These are phyloP conservation scores for Pseudoatta argentina DNA, from an alignment of 1,140 invertebrate species.

Conservation along the genomic window DNA sequence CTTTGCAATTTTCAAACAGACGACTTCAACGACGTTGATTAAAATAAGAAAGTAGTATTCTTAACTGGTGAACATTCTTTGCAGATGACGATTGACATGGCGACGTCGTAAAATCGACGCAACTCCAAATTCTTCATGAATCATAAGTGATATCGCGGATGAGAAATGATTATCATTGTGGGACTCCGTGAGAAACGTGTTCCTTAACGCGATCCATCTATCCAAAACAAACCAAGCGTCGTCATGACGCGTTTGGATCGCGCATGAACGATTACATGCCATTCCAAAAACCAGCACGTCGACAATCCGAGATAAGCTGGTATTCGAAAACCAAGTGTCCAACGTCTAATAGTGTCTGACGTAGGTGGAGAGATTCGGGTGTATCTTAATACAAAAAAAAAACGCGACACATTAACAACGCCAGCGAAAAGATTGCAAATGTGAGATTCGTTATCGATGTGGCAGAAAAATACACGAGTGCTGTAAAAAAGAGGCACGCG, in stretches of 20 bases:
- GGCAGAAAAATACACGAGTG: not conserved
- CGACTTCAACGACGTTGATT: constrained; percentile 35
- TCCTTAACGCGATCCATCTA: constrained; percentile 36
- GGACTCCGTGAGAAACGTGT: constrained; percentile 28
- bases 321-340: not conserved
- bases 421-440: not conserved
- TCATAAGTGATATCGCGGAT: constrained; percentile 25
- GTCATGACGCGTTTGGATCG: constrained; percentile 44
- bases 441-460: not conserved
- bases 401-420: not conserved
- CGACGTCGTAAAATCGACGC: constrained; percentile 72
- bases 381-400: not conserved
- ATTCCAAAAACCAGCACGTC: not conserved
- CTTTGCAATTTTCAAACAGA: not conserved
- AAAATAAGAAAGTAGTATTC: not conserved
- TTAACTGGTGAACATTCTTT: constrained; percentile 65
- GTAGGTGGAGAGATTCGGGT: constrained; percentile 15
- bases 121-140: constrained; percentile 29
- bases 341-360: not conserved
- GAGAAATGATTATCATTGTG: constrained; percentile 35
- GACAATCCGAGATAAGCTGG: constrained; percentile 16
- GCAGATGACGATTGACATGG: constrained; percentile 70
- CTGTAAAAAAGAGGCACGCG: not conserved
- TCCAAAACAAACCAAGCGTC: constrained; percentile 5
- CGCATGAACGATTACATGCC: constrained; percentile 46